These are phyloP conservation scores for Burhinus oedicnemus DNA, from an alignment of 2,113 vertebrate genomes.

Conservation along the genomic window DNA sequence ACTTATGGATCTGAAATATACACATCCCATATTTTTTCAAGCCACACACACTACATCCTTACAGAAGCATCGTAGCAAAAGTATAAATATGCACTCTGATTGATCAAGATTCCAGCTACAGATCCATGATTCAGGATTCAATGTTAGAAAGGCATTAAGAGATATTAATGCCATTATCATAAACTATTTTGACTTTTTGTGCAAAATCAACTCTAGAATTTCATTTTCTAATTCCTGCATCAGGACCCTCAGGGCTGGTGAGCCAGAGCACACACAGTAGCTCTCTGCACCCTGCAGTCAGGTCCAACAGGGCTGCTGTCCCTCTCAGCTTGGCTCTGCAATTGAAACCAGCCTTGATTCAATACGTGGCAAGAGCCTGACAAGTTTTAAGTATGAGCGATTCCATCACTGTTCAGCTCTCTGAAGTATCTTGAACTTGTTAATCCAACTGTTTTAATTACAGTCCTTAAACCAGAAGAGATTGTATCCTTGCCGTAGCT, in stretches of 20 bases:
- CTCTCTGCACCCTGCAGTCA: not conserved
- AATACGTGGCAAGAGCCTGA: not conserved
- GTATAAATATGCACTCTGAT: not conserved
- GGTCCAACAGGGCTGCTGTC: fast-evolving
- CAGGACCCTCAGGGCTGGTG: not conserved
- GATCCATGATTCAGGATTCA: not conserved
- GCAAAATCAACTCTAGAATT: not conserved
- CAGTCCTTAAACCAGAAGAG: not conserved
- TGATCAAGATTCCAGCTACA: not conserved
- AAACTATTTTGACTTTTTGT: not conserved
- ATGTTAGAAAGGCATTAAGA: not conserved
- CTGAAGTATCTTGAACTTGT: not conserved
- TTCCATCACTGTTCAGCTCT: not conserved
- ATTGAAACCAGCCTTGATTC: not conserved
- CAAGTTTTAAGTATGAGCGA: not conserved
- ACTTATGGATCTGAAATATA: not conserved
- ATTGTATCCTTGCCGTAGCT: not conserved
- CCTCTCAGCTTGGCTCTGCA: not conserved
- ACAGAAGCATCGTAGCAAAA: not conserved
- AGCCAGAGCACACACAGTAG: not conserved
- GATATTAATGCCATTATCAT: not conserved
- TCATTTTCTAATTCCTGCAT: not conserved
- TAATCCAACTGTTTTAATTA: not conserved
- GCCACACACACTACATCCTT: not conserved
- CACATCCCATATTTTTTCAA: not conserved